phyloP scores from a whole-genome alignment of 2,113 vertebrate genomes.

The Herpetotheres cachinnans region DNA sequence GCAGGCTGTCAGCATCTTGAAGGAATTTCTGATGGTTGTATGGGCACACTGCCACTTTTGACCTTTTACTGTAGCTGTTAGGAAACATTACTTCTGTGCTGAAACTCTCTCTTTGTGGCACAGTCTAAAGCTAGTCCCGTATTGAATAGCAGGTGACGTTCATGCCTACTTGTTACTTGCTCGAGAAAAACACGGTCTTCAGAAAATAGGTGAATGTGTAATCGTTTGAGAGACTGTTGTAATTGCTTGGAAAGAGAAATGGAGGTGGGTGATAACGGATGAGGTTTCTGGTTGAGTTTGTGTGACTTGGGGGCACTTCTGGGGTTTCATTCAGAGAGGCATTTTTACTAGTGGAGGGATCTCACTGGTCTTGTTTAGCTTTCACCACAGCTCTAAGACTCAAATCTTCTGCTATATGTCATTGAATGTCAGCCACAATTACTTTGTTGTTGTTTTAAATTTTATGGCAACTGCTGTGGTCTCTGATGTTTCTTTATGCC shows the following conservation, averaged over 20 bases:
- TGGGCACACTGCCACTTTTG: neutral
- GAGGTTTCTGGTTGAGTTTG: neutral
- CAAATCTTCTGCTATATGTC: neutral
- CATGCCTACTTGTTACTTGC: neutral
- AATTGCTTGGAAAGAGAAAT: neutral
- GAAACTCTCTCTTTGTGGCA: neutral
- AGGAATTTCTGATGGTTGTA: neutral
- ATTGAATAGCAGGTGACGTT: neutral
- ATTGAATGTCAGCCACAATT: neutral
- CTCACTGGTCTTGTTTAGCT: neutral
- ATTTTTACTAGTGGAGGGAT: neutral
- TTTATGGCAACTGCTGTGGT: accelerated
- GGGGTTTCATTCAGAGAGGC: neutral
- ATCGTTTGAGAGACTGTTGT: neutral
- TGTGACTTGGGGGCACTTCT: neutral
- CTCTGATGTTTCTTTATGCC: neutral
- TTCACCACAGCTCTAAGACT: neutral
- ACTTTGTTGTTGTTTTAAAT: neutral
- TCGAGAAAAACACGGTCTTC: neutral
- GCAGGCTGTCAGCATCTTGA: neutral
- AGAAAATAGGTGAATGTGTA: neutral
- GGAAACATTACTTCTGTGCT: neutral
- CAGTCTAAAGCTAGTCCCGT: neutral
- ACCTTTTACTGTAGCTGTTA: neutral
- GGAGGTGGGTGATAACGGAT: neutral